phyloP scores from a whole-genome alignment of 1,140 invertebrate species.

The Apocrypta bakeri region DNA sequence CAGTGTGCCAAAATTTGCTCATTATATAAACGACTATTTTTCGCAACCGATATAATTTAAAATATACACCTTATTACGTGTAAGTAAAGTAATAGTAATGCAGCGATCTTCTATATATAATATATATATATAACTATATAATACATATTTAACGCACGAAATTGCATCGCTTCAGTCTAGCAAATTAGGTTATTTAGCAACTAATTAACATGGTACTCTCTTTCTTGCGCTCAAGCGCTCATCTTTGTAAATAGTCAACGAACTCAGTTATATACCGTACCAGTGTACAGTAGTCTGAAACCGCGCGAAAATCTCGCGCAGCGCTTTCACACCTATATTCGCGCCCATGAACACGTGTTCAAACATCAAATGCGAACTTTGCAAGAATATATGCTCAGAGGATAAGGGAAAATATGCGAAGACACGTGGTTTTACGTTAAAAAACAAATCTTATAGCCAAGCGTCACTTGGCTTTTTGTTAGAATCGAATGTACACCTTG shows the following conservation, averaged over 20 bases:
- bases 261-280: conserved; percentile 28
- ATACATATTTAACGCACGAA: conserved; percentile 29
- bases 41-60: conserved; percentile 36
- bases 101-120: conserved; percentile 21
- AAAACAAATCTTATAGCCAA: not conserved
- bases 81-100: conserved; percentile 43
- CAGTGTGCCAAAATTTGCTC: conserved; percentile 20
- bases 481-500: not conserved
- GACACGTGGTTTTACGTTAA: not conserved
- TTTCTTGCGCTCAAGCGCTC: not conserved
- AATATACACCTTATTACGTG: conserved; percentile 18
- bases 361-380: not conserved
- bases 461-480: not conserved
- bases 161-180: conserved; percentile 39
- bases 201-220: conserved; percentile 33
- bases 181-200: conserved; percentile 20
- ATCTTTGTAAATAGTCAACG: conserved; percentile 4
- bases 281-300: not conserved
- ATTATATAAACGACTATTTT: conserved; percentile 11
- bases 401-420: not conserved
- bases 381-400: no score
- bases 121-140: conserved; percentile 22
- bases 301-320: not conserved
- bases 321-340: not conserved
- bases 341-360: not conserved